Conservation (phyloP, 1,140 invertebrate species). For the Hypsibius dujardini region DNA sequence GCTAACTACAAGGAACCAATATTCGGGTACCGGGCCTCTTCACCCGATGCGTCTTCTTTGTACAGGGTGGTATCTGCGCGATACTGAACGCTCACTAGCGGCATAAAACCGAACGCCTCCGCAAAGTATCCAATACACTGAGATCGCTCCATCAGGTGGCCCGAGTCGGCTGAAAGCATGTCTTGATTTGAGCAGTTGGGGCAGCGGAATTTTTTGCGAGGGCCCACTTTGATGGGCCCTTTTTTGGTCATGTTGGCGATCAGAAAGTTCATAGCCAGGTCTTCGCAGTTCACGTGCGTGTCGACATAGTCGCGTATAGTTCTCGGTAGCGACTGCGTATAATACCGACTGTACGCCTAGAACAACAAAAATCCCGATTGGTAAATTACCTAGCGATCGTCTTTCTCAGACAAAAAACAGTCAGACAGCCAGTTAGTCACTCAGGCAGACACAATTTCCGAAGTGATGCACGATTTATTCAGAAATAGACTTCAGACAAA, state of each 20-base stretch:
- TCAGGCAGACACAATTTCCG: no score
- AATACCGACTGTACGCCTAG: conserved; percentile 66
- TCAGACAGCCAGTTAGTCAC: no score
- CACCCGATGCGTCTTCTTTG: conserved; percentile 46
- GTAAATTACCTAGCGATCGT: no score
- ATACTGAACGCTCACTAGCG: conserved; percentile 71
- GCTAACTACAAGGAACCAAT: neutral
- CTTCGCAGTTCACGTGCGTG: conserved; percentile 80
- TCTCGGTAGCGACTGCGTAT: conserved; percentile 58
- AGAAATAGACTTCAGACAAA: no score
- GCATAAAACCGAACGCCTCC: conserved; percentile 65
- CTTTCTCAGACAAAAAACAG: no score
- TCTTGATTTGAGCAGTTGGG: conserved; percentile 81
- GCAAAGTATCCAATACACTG: conserved; percentile 76
- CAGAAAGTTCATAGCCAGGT: conserved; percentile 85
- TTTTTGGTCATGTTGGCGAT: conserved; percentile 75
- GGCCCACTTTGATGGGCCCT: conserved; percentile 84
- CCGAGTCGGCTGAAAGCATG: conserved; percentile 75
- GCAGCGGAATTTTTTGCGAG: conserved; percentile 93
- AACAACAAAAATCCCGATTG: conserved; percentile 27
- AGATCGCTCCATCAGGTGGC: conserved; percentile 79
- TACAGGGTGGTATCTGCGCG: conserved; percentile 83
- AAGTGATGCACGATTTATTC: no score
- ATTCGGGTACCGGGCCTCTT: neutral
- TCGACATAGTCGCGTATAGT: conserved; percentile 68